Base-by-base conservation (phyloP, 2,888 invertebrate species). In the Metopia argyrocephala region DNA sequence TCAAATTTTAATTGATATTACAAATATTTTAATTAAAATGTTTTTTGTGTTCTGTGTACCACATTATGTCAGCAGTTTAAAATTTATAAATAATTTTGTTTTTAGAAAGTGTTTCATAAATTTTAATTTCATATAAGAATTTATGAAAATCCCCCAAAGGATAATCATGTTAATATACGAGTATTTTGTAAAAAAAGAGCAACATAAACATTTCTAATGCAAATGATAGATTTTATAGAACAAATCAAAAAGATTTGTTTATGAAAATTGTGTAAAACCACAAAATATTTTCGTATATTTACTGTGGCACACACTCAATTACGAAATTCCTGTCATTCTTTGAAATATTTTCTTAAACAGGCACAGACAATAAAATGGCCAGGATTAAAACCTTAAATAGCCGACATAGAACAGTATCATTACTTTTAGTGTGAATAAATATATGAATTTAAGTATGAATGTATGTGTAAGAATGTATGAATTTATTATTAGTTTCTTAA, bases 401-500 rank as follows among this genome's bases (percentile, higher is more conserved):
- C 38, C 9, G 9, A 12, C 15, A 38, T 38, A 38, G 12, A 38
- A 38, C 38, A 38, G 15, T 15, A 38, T 12, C 9, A 38, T 12
- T 15, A 15, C 9, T 12, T 12, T 31, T 31, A 31, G 7, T 31
- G 7, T 3, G 31, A 31, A 31, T 31, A 12, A 31, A 12, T 7
- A 12, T 1, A 9, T 31, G 31, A 1, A 38, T 12, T 38, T 9
- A 38, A 38, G 38, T 12, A 31, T 31, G 31, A 31, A 31, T 31
- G 9, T 7, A 31, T 31, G 31, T 7, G 31, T 31, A 31, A 12
- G 31, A 38, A 38, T 38, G 38, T 68, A 78, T 73, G 78, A 78
- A 73, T 78, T 64, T 65, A 59, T 78, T 78, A 78, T 78, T 73
- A 78, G 66, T 71, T 73, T 78, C 71, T 73, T 78, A 66, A 78